These are phyloP conservation scores for Acyrthosiphon pisum DNA, from an alignment of 1,140 invertebrate species.

Conservation along the genomic window DNA sequence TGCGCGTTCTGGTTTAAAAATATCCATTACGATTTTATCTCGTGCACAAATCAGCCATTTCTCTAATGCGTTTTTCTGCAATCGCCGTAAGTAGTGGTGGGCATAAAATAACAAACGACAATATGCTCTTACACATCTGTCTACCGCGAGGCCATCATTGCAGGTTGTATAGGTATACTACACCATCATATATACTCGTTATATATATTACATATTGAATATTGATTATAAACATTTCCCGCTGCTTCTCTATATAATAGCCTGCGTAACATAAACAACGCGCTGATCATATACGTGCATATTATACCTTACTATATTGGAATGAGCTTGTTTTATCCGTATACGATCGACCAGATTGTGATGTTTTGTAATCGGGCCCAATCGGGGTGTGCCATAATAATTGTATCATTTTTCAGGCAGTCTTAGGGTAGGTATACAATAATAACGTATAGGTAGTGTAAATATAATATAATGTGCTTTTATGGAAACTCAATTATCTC, in stretches of 20 bases:
- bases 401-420: not conserved
- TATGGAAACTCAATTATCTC: not conserved
- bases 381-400: not conserved
- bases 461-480: not conserved
- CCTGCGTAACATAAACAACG: not conserved
- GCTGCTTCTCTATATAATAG: not conserved
- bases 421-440: not conserved
- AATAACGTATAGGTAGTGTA: not conserved
- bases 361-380: not conserved
- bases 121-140: not conserved
- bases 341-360: not conserved
- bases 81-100: not conserved
- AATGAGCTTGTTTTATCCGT: not conserved
- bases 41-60: not conserved
- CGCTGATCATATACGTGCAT: not conserved
- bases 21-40: not conserved
- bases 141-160: not conserved
- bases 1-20: not conserved
- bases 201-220: not conserved
- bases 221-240: not conserved
- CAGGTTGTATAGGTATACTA: not conserved
- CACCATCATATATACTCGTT: not conserved
- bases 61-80: not conserved
- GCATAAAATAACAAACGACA: not conserved
- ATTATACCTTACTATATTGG: not conserved